Evolutionary conservation across 2,888 invertebrate genomes (phyloP).

Genomic region (Apamea crenata): DNA sequence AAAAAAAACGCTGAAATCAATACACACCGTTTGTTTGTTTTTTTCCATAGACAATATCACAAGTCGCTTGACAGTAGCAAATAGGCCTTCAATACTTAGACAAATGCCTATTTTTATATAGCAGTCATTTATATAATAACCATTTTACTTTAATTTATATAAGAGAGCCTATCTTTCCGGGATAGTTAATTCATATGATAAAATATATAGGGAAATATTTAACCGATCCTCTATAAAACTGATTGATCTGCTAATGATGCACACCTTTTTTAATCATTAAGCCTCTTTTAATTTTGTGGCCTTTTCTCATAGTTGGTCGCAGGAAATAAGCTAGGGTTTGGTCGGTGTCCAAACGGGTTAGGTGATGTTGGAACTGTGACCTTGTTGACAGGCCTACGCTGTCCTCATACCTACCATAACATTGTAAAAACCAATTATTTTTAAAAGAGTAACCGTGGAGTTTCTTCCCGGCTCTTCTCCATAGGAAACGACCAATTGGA

Average conservation of each 20-base stretch:
- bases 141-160: slow-evolving; percentile 22
- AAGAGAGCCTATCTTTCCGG: background rate
- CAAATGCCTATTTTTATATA: slow-evolving; percentile 38
- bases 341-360: too few species aligned
- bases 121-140: slow-evolving; percentile 39
- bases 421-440: too few species aligned
- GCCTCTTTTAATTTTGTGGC: background rate
- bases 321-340: background rate
- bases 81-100: slow-evolving; percentile 48
- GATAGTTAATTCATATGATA: background rate
- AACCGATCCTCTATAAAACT: background rate
- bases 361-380: too few species aligned
- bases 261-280: background rate
- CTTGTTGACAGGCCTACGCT: too few species aligned
- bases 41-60: slow-evolving; percentile 35
- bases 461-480: too few species aligned
- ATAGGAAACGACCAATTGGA: too few species aligned
- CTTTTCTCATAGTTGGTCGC: background rate
- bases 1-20: background rate
- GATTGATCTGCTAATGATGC: background rate
- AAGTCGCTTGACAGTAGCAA: slow-evolving; percentile 44
- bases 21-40: background rate
- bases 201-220: background rate
- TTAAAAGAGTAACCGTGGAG: too few species aligned
- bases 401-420: too few species aligned